Evolutionary conservation across 30 jellyfish, hydroid and myxozoan species (phyloP).

Genomic region (Pseudorhiza aurosa): DNA sequence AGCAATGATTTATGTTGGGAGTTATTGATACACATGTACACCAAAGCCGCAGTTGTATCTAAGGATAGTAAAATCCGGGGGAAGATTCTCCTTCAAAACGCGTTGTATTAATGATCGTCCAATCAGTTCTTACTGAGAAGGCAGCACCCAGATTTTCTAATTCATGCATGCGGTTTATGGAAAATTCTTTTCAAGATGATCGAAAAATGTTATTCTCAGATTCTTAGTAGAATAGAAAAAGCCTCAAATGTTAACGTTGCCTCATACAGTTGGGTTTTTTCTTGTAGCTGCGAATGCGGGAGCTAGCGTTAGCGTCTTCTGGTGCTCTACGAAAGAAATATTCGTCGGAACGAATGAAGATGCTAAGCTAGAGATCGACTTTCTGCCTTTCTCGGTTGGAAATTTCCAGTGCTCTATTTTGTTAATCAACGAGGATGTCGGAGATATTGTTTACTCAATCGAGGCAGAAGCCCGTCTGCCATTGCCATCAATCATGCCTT

Average conservation of each 20-base stretch:
- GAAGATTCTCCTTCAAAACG: no score
- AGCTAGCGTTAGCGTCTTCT: constrained; percentile 68
- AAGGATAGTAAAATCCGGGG: no score
- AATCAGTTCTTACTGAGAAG: no score
- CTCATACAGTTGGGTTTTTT: no score
- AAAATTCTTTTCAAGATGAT: no score
- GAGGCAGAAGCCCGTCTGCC: constrained; percentile 91
- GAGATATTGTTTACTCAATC: constrained; percentile 86
- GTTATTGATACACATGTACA: no score
- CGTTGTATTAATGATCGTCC: no score
- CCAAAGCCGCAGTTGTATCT: no score
- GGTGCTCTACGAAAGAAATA: constrained; percentile 70
- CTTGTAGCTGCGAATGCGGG: constrained; percentile 20
- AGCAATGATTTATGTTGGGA: no score
- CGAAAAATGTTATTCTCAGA: background rate
- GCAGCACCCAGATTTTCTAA: no score
- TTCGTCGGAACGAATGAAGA: constrained; percentile 48
- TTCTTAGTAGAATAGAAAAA: background rate
- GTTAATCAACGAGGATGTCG: constrained; percentile 78
- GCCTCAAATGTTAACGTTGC: no score
- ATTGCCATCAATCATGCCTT: constrained; percentile 76
- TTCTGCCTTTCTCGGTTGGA: constrained; percentile 89
- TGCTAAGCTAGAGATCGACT: constrained; percentile 62
- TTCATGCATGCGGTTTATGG: no score
- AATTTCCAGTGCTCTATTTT: constrained; percentile 88